Base-by-base conservation (phyloP, 2,797 vertebrate species). In the Masticophis lateralis region DNA sequence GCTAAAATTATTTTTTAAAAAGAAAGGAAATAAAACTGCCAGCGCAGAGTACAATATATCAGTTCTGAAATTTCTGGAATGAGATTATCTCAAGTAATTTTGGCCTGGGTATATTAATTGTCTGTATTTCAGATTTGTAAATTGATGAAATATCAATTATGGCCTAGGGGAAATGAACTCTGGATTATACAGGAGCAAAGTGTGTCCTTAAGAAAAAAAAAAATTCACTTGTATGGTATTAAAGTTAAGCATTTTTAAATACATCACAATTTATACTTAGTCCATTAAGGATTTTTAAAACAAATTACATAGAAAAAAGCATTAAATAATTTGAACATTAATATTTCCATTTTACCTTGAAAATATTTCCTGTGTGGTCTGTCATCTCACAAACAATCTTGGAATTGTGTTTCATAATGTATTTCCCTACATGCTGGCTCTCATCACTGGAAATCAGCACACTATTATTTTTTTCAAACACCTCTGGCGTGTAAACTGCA, bases 291-390 rank as follows among this genome's bases (percentile, higher is more conserved):
- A 83, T 47, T 2, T 83, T 83, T 25, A 47, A 83, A 83, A 83
- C 37, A 18, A 69, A 43, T 14, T 37, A 7, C n/a, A 11, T 25
- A 92, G 90, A 94, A 94, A 11, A 43, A 63, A 28, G 20, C 86
- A 86, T 63, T 92, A 94, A 32, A 92, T 27, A 10, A 88, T 69
- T 69, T 63, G 3, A 90, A n/a, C 25, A 90, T 93, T 90, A 61
- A 22, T 61, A 1, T 5, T 43, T 10, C 0, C 53, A 37, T 90
- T 94, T 95, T 94, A 99, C 99, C 98, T 99, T 98, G 96, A 99
- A 99, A 93, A 95, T 95, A 96, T 98, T 99, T 90, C 98, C 98
- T 57, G 98, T 96, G 0, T 96, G 95, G 96, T 99, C 99, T 56
- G 96, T 97, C 61, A 98, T 86, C 43, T 98, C 98, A 96, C 98